phyloP scores from a whole-genome alignment of 2,888 invertebrate species.

The Sepiola atlantica region DNA sequence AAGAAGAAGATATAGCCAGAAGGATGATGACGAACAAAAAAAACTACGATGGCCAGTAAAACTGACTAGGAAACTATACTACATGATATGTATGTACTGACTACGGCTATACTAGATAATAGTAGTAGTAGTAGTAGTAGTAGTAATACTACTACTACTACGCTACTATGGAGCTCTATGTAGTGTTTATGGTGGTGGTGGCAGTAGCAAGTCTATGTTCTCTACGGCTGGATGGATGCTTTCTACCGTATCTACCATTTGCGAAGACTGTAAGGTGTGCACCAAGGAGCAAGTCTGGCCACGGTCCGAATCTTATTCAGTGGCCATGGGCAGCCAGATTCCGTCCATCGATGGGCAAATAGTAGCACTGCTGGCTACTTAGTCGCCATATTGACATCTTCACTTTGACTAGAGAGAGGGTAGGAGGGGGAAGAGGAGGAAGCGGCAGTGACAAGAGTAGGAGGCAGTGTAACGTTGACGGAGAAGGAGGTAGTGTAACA shows the following conservation, averaged over 20 bases:
- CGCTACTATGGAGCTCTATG: background rate
- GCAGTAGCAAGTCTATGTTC: background rate
- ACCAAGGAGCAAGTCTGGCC: constrained; percentile 41
- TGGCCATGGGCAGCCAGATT: constrained; percentile 36
- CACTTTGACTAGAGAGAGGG: constrained; percentile 35
- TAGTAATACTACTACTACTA: background rate
- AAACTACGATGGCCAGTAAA: constrained; percentile 32
- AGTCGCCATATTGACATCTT: constrained; percentile 58
- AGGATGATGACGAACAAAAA: constrained; percentile 32
- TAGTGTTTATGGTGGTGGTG: background rate
- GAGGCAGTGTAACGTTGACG: constrained; percentile 46
- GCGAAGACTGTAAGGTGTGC: background rate
- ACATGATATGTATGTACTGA: background rate
- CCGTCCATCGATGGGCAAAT: constrained; percentile 25
- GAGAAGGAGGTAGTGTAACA: too few relatives aligned
- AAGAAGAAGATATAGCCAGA: constrained; percentile 16
- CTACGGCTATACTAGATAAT: constrained; percentile 24
- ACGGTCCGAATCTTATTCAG: constrained; percentile 40
- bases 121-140: constrained; percentile 21
- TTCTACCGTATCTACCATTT: constrained; percentile 24
- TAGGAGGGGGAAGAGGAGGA: constrained; percentile 18
- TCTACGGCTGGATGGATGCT: constrained; percentile 38
- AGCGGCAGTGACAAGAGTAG: background rate
- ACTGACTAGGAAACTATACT: background rate
- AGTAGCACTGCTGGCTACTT: constrained; percentile 49